A percentile compares a stretch with the other conserved stretches of the same genome.
These are phyloP conservation scores for Euwallacea fornicatus DNA, from an alignment of 1,140 invertebrate genomes.

Conservation along the genomic window DNA sequence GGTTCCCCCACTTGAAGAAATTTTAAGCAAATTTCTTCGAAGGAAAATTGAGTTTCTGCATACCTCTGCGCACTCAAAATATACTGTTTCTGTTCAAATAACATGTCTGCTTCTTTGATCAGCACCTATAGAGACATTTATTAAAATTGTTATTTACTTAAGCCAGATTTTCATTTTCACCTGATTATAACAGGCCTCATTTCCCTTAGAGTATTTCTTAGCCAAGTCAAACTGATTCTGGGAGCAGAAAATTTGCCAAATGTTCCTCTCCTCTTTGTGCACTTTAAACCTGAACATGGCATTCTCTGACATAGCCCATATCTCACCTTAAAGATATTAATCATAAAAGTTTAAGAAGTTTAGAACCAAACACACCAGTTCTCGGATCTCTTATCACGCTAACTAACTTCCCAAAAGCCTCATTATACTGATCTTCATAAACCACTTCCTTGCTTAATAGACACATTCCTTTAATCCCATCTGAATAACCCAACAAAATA, in stretches of 20 bases:
- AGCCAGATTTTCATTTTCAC: constrained; percentile 5
- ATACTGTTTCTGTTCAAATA: constrained; percentile 80
- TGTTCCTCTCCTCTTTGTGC: constrained; percentile 80
- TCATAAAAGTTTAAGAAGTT: too few species aligned
- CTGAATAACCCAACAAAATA: constrained; percentile 78
- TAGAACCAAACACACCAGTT: constrained; percentile 57
- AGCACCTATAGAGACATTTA: constrained; percentile 63
- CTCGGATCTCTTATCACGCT: constrained; percentile 81
- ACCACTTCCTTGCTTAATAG: constrained; percentile 84
- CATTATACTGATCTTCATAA: constrained; percentile 81
- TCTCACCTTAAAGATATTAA: constrained; percentile 54
- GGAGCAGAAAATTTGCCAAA: constrained; percentile 88
- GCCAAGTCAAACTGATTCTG: constrained; percentile 86
- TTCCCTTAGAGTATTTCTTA: constrained; percentile 76
- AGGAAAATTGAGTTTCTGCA: constrained; percentile 87
- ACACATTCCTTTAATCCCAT: constrained; percentile 83
- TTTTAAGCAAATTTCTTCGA: constrained; percentile 92
- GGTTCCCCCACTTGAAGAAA: constrained; percentile 83
- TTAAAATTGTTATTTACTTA: too few species aligned
- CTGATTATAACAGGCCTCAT: constrained; percentile 78
- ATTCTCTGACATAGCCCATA: constrained; percentile 85
- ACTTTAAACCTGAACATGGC: constrained; percentile 87
- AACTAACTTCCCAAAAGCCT: constrained; percentile 78
- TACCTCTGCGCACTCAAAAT: constrained; percentile 84
- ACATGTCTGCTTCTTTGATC: constrained; percentile 84